Evolutionary conservation across 2,888 invertebrate species (phyloP).

Genomic region (Plagodis pulveraria): DNA sequence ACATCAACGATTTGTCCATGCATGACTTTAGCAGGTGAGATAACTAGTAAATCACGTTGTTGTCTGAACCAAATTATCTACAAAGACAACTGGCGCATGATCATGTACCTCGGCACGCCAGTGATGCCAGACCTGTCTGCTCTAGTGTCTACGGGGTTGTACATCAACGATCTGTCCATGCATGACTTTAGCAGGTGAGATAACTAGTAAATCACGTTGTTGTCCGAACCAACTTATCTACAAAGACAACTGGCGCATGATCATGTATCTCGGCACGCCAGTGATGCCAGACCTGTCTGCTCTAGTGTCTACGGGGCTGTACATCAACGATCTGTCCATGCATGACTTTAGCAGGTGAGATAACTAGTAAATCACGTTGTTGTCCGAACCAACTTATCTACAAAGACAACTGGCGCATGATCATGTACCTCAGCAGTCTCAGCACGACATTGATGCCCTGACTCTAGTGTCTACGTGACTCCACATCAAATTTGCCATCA

Average conservation of each 20-base stretch:
- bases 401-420: no score
- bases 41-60: background rate
- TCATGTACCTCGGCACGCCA: constrained; percentile 98
- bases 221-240: no score
- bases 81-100: constrained; percentile 99
- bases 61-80: no score
- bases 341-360: constrained; percentile 97
- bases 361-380: background rate
- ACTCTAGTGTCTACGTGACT: no score
- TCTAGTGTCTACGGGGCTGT: no score
- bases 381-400: no score
- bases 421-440: no score
- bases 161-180: constrained; percentile 99
- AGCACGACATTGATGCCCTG: no score
- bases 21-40: constrained; percentile 97
- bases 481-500: no score
- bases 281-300: no score
- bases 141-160: constrained; percentile 95
- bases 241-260: no score
- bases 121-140: constrained; percentile 98
- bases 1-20: constrained; percentile 99
- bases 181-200: constrained; percentile 97
- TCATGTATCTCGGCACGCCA: no score
- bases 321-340: constrained; percentile 99
- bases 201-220: background rate